These are phyloP conservation scores for Coryphaenoides rupestris DNA, from an alignment of 2,113 vertebrate genomes.

Conservation along the genomic window DNA sequence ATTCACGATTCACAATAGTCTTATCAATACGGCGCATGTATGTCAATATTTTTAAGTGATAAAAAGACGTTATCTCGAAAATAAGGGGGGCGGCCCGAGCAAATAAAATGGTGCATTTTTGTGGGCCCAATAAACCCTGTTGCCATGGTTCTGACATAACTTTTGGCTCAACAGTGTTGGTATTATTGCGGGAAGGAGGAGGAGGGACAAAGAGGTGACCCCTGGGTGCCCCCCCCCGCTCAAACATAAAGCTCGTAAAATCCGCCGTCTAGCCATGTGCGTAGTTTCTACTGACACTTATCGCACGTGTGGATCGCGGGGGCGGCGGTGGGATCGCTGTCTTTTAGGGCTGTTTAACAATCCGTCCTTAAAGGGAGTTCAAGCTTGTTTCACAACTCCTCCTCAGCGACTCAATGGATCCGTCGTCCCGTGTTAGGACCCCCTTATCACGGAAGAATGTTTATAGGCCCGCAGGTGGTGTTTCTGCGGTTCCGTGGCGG, in stretches of 20 bases:
- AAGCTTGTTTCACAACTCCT: not conserved
- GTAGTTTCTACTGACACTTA: conserved; percentile 27
- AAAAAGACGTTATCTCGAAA: conserved; percentile 6
- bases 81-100: not conserved
- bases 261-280: not conserved
- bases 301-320: conserved; percentile 28
- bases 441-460: conserved; percentile 7
- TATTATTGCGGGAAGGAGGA: conserved; percentile 1
- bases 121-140: not conserved
- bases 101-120: conserved; percentile 8
- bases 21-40: conserved; percentile 21
- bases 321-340: conserved; percentile 18
- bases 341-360: conserved; percentile 26
- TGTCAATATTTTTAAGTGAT: conserved; percentile 25
- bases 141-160: conserved; percentile 1
- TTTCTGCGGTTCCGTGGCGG: no score
- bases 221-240: conserved; percentile 25
- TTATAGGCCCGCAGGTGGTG: conserved; percentile 1
- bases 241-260: conserved; percentile 28
- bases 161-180: conserved; percentile 12
- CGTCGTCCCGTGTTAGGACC: not conserved
- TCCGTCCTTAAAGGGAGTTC: not conserved
- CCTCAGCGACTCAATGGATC: not conserved
- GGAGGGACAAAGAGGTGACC: conserved; percentile 39
- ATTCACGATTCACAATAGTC: conserved; percentile 24